Base-by-base conservation (phyloP, 2,113 vertebrate species). In the Cheilinus undulatus region DNA sequence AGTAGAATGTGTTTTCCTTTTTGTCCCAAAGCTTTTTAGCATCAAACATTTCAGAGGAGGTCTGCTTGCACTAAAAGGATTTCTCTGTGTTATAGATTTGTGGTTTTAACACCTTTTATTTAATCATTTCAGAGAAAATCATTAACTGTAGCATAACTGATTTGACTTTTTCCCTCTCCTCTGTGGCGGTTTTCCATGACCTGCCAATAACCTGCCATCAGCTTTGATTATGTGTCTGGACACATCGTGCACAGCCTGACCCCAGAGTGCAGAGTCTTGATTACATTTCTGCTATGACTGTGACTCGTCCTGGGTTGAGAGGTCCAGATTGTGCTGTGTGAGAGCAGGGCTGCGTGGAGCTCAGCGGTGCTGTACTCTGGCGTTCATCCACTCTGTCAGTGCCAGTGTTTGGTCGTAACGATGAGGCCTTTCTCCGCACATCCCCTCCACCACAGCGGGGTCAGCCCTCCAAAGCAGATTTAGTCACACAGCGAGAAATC, bases 281-380 rank as follows among this genome's bases (percentile, higher is more conserved):
- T 42, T 15, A 17, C 14, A 42, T 42, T 42, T 42, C 30, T 9
- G 27, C 10, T 12, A 5, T 12, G 36, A 12, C 10, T 12, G 4
- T 12, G 36, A 12, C 46, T 40, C 13, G 24, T 34, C 1, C 30
- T 7, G 36, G 19, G 42, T 45, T 43, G 59, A 57, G 46, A 4
- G 45, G 62, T 51, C 60, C 58, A 75, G 74, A 67, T 72, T 78
- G 83, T 73, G 45, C 30, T 40, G 57, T 26, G 46, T 70, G 24
- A 6, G 43, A 24, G 65, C 36, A 9, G 54, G 51, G 60, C 30
- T 69, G 58, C 32, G 15, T 57, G 70, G 26, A 57, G 65, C 78
- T 56, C 66, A 78, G 80, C 80, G 27, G 77, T 58, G 73, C 34
- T 75, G 73, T 63, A 43, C 64, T 50, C 72, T 83, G 83, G 88